phyloP scores from a whole-genome alignment of 2,888 invertebrate species.

The Amphimallon solstitiale region DNA sequence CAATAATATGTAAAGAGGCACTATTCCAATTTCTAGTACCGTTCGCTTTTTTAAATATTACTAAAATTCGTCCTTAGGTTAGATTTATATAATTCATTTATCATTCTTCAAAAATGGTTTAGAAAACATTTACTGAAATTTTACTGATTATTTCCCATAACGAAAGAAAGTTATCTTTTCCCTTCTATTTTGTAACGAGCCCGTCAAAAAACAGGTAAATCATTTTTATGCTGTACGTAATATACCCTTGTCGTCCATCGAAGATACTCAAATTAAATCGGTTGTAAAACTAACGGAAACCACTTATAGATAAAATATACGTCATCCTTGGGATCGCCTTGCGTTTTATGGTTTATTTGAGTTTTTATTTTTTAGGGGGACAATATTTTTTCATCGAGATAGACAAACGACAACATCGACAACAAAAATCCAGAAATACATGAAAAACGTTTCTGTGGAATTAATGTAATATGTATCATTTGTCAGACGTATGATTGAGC shows the following conservation, averaged over 20 bases:
- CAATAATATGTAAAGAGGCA: too few species aligned
- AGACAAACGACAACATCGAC: constrained; percentile 8
- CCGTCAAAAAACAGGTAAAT: too few species aligned
- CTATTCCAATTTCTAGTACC: too few species aligned
- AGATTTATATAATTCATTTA: too few species aligned
- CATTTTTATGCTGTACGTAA: neutral
- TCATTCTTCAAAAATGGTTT: too few species aligned
- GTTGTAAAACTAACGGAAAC: constrained; percentile 8
- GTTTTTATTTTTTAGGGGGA: constrained; percentile 1
- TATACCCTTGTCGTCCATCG: neutral
- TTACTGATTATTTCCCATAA: too few species aligned
- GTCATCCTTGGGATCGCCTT: neutral
- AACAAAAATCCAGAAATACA: constrained; percentile 6
- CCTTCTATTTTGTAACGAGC: too few species aligned
- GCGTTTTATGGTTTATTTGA: constrained; percentile 9
- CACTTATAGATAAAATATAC: neutral
- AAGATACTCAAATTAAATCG: constrained; percentile 8
- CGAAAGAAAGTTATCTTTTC: too few species aligned
- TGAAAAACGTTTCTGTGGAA: constrained; percentile 14
- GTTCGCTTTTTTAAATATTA: too few species aligned
- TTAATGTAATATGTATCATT: constrained; percentile 19
- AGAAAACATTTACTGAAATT: too few species aligned
- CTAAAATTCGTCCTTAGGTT: too few species aligned
- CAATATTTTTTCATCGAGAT: constrained; percentile 10
- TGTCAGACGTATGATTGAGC: constrained; percentile 24